Evolutionary conservation across 2,888 invertebrate species (phyloP), one percentile per base, ranked within the genome.

Genomic region (Opisthograptis luteolata): DNA sequence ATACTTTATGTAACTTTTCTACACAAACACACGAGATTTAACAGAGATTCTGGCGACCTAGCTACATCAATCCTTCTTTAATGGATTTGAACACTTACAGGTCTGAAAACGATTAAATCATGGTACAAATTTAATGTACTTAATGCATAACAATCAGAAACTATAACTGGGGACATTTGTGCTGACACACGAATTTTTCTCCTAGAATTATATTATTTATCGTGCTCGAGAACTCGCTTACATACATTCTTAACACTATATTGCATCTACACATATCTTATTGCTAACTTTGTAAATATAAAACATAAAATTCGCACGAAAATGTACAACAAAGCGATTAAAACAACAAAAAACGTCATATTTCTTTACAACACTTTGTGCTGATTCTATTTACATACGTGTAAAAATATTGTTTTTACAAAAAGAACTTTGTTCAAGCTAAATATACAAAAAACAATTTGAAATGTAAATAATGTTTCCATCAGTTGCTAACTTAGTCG

Each of bases 381-480:
- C 80, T 78, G 79, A 35, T 62, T 62, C 57, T 78, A 79, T 78
- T 60, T 75, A 78, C 73, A 77, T 46, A 35, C 15, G 62, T 63
- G 10, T 9, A 69, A 70, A 69, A 66, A 57, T 51, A 40, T 20
- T 45, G 59, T 67, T 66, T 69, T 66, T 70, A 75, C 64, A 48
- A 64, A 24, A 42, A 79, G 86, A 86, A 86, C 86, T 86, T 81
- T 81, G 86, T 86, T 86, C 86, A 79, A 78, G 75, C 80, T 62
- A 79, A 80, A 84, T 81, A 82, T 81, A 84, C 79, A 83, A 41
- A 42, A 50, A 51, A 25, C n/a, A 32, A 14, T 30, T 50, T 35
- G 46, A 51, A 61, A 60, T 46, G 53, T 58, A 60, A 61, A 60
- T 53, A 50, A 57, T 48, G 37, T 37, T 50, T 14, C 37, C 15